Evolutionary conservation across 35 echinoderm and acorn worm species (phyloP), one percentile per base, ranked within the genome.

Genomic region (Heliocidaris tuberculata): DNA sequence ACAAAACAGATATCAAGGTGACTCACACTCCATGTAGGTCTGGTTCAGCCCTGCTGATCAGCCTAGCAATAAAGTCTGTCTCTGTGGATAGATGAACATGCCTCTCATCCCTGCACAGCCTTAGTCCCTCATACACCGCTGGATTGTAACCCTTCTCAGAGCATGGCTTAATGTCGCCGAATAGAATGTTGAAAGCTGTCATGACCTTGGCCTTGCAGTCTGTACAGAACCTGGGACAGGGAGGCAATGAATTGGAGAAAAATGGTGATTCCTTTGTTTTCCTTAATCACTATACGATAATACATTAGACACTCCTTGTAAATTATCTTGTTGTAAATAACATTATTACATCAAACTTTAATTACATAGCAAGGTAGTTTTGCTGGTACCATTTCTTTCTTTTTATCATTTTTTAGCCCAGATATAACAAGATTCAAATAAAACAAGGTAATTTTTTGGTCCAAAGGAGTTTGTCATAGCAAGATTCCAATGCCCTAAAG

Each of bases 201-300:
- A 99, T 96, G 19, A 99, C 98, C 92, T 99, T 99, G 27, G 96
- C 95, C 92, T 99, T 99, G 78, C 98, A 99, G 60, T 99, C 98
- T 32, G 94, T 95, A 47, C 98, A 99, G 88, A 99, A 99, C 95
- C 98, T 99, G 88, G 31, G 5, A 50, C 49, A 48, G 49, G 94
- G 47, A 89, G 4, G 85, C 10, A 86, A 94, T 48, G 2, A 32
- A 61, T 85, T 32, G 29, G 50, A 16, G 15, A 60, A 94, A 59
- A 11, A 94, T 9, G 32, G 35, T 42, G 3, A 42, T 42, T 42
- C 35, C 35, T n/a, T n/a, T n/a, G n/a, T n/a, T n/a, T n/a, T n/a
- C n/a, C n/a, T n/a, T n/a, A n/a, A n/a, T n/a, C n/a, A n/a, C n/a
- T n/a, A n/a, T n/a, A 42, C 35, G 11, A 60, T 60, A 2, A 12